These are phyloP conservation scores for Holacanthus passer DNA, from an alignment of 2,113 vertebrate genomes.

Conservation along the genomic window DNA sequence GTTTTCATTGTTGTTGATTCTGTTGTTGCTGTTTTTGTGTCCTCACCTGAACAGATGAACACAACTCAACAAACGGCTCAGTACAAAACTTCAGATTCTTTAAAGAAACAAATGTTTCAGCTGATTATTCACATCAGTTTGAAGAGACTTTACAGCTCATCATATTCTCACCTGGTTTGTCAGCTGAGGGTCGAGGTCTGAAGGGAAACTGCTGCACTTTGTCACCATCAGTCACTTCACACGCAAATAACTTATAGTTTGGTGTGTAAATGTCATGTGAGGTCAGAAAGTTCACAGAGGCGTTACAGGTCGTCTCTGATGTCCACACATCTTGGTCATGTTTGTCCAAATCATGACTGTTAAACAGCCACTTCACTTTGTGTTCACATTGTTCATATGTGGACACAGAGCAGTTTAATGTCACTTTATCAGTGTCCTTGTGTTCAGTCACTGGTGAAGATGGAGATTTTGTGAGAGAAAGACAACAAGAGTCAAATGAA, in stretches of 20 bases:
- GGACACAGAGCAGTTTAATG: background rate
- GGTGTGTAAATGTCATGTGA: too few relatives aligned
- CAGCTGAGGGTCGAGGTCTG: background rate
- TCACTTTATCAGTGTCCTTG: background rate
- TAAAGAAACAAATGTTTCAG: background rate
- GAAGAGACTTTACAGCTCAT: background rate
- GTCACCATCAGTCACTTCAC: background rate
- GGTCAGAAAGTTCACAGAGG: background rate
- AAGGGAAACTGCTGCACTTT: conserved; percentile 1
- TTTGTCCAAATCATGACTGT: background rate
- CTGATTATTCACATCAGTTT: background rate
- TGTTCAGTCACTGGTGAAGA: conserved; percentile 12
- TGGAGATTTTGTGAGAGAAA: background rate
- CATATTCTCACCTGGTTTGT: conserved; percentile 13
- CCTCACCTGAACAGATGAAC: background rate
- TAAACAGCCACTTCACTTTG: conserved; percentile 15
- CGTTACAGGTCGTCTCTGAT: background rate
- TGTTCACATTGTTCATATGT: accelerated
- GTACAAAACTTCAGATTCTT: background rate
- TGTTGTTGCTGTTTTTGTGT: background rate
- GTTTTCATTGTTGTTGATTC: background rate
- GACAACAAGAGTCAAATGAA: background rate
- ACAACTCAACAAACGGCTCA: background rate
- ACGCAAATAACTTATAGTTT: background rate
- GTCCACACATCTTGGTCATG: background rate